Evolutionary conservation across 2,888 invertebrate species (phyloP), one percentile per base, ranked within the genome.

Genomic region (Hydraecia micacea): DNA sequence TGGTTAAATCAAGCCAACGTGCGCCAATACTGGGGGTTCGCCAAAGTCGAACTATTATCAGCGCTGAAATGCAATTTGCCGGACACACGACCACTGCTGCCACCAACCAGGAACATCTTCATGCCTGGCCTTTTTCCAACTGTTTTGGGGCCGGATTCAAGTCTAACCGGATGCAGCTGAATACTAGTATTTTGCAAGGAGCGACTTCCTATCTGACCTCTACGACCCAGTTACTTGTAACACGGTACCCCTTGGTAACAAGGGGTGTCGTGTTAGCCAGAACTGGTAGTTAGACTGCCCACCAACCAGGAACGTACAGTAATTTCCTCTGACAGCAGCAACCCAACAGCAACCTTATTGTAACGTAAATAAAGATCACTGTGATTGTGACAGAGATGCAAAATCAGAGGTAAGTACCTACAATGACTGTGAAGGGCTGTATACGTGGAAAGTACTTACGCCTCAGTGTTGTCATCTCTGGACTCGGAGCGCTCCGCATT

Each of bases 401-500:
- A 62, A 18, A 32, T 21, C 32, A 32, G 62, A 4, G 21, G 32
- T 63, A 63, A 63, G n/a, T n/a, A n/a, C n/a, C n/a, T n/a, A n/a
- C n/a, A 9, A 9, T 21, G 21, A 63, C 11, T 11, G 36, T 36
- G 36, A 25, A 36, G 36, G 25, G 11, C 25, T 63, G 25, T 11
- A 6, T 63, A 25, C 36, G 25, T 36, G 25, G 36, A 39, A 25
- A 63, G 63, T 63, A 96, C 97, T 97, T 88, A 97, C 97, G 96
- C 97, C 93, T 95, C 97, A 91, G 95, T 97, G 96, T 95, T 97
- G 96, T 96, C 97, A 90, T 97, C 97, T 77, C 96, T 91, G 89
- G 97, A 97, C 89, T 97, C 98, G 97, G 96, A 98, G 97, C 96
- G 98, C 97, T 93, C 98, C 95, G 96, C 98, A 97, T 93, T 98